Evolutionary conservation across 2,888 invertebrate genomes (phyloP).

Genomic region (Aphodius sticticus): DNA sequence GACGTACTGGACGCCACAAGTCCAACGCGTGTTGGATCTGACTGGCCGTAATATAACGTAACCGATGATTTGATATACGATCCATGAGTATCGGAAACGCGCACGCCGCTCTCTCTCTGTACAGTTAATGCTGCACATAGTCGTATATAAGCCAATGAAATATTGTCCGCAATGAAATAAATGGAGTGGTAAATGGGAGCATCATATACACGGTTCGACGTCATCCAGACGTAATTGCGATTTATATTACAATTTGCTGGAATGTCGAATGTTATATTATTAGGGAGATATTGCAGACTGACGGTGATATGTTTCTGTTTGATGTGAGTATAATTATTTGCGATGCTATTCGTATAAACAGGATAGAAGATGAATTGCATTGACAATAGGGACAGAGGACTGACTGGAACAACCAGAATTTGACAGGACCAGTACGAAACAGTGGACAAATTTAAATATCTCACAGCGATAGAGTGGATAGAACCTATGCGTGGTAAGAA

Average conservation of each 20-base stretch:
- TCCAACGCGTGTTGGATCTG: neutral
- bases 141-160: neutral
- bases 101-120: neutral
- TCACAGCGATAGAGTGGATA: too few relatives aligned
- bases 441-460: too few relatives aligned
- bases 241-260: constrained; percentile 4
- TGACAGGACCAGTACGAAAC: too few relatives aligned
- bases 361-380: too few relatives aligned
- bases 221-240: neutral
- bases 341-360: too few relatives aligned
- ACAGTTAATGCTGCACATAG: neutral
- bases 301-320: neutral
- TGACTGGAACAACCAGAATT: too few relatives aligned
- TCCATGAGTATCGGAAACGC: neutral
- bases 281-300: neutral
- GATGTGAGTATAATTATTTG: too few relatives aligned
- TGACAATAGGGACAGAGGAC: too few relatives aligned
- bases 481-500: too few relatives aligned
- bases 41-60: neutral
- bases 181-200: neutral
- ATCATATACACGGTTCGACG: neutral
- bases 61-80: constrained; percentile 4
- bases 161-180: neutral
- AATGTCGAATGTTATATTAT: neutral
- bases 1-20: neutral